These are phyloP conservation scores for Aleiodes testaceus DNA, from an alignment of 2,888 invertebrate species.

Conservation along the genomic window DNA sequence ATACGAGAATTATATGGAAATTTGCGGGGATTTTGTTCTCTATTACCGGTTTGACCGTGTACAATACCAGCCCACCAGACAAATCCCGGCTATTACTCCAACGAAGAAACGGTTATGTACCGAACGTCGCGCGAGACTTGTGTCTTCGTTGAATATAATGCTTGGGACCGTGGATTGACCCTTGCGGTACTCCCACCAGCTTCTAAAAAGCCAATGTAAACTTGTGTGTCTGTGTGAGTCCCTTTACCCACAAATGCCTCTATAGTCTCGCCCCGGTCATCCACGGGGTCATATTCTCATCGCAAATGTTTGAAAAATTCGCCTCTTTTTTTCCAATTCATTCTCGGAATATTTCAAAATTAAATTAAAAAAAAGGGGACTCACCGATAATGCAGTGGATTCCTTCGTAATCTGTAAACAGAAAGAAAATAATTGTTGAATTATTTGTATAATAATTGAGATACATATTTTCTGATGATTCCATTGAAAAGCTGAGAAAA, in stretches of 20 bases:
- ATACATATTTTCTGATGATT: too few relatives aligned
- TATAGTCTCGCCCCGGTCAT: conserved; percentile 31
- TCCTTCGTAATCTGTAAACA: neutral
- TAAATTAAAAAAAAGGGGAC: too few relatives aligned
- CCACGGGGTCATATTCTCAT: conserved; percentile 70
- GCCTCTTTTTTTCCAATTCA: too few relatives aligned
- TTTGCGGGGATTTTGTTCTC: conserved; percentile 50
- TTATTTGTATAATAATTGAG: too few relatives aligned
- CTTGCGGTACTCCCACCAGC: conserved; percentile 71
- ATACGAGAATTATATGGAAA: conserved; percentile 5
- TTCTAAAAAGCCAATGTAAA: conserved; percentile 28
- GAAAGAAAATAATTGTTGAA: neutral
- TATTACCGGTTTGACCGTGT: conserved; percentile 48
- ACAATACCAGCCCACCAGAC: conserved; percentile 60
- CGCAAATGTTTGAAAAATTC: too few relatives aligned
- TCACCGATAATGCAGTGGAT: too few relatives aligned
- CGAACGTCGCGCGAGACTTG: conserved; percentile 53
- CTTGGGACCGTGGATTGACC: conserved; percentile 69
- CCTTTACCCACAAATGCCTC: conserved; percentile 42
- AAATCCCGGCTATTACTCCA: conserved; percentile 59
- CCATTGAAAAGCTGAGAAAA: too few relatives aligned
- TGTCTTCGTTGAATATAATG: conserved; percentile 60
- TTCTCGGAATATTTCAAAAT: too few relatives aligned
- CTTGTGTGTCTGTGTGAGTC: conserved; percentile 45
- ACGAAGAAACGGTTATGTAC: conserved; percentile 53